A percentile compares a stretch with the other conserved stretches of the same genome.
Evolutionary conservation across 37 sponge, comb jelly and placozoan species (phyloP).

Genomic region (Chondrilla cf. caribensis): DNA sequence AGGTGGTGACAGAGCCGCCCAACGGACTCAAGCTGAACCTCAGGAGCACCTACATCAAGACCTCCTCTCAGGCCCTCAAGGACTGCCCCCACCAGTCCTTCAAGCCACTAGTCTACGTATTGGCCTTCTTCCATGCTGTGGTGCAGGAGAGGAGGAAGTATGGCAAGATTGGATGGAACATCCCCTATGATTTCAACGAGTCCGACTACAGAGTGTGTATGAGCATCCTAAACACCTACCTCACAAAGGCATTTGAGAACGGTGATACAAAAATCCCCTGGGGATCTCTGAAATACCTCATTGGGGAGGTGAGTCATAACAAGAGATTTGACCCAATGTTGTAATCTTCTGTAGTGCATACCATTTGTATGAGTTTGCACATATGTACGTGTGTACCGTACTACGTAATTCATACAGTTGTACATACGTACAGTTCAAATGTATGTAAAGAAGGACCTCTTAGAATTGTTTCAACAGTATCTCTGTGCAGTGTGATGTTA

Average conservation of each 20-base stretch:
- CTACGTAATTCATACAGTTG: neutral
- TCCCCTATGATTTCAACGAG: constrained; percentile 99
- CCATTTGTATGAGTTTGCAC: neutral
- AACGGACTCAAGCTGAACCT: constrained; percentile 98
- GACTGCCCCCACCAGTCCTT: constrained; percentile 90
- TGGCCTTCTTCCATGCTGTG: constrained; percentile 99
- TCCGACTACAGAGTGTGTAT: constrained; percentile 97
- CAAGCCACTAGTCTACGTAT: constrained; percentile 88
- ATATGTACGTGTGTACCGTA: neutral
- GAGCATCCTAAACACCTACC: constrained; percentile 90
- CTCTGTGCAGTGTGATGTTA: too few species aligned
- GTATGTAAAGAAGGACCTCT: too few species aligned
- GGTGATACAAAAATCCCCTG: constrained; percentile 95
- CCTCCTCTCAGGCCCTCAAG: constrained; percentile 68
- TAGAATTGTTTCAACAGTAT: too few species aligned
- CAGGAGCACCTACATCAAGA: constrained; percentile 93
- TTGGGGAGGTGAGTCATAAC: constrained; percentile 84
- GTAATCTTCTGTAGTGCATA: neutral
- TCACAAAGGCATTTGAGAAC: constrained; percentile 83
- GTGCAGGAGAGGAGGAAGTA: constrained; percentile 99
- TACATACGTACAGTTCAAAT: neutral
- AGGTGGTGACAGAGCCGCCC: constrained; percentile 99
- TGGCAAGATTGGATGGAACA: constrained; percentile 99
- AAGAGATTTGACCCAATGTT: neutral
- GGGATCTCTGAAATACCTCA: constrained; percentile 98